These are phyloP conservation scores for Ptilorrhoa leucosticta DNA, from an alignment of 2,113 vertebrate species.

Conservation along the genomic window DNA sequence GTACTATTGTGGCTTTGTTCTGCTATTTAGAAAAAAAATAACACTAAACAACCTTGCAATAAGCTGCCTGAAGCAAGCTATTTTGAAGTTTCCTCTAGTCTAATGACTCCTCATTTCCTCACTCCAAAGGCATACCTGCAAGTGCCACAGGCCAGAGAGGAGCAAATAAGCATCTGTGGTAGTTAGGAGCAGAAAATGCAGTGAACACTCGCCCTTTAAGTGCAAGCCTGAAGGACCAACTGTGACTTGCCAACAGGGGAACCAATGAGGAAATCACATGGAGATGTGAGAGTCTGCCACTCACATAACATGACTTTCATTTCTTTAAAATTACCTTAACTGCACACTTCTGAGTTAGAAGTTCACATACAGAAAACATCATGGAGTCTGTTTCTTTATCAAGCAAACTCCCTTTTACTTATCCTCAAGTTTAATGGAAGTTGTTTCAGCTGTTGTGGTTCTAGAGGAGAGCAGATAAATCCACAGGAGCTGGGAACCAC, in stretches of 20 bases:
- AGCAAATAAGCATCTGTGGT: neutral
- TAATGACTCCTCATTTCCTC: conserved; percentile 30
- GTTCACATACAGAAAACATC: neutral
- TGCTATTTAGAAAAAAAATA: neutral
- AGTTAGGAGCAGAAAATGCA: neutral
- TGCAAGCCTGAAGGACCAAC: neutral
- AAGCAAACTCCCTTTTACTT: neutral
- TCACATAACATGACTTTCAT: neutral
- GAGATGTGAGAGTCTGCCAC: neutral
- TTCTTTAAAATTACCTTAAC: neutral
- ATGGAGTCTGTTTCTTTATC: neutral
- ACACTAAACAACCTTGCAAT: neutral
- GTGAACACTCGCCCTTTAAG: neutral
- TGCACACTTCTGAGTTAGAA: neutral
- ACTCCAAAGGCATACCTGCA: neutral
- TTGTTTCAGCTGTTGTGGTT: neutral
- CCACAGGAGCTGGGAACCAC: neutral
- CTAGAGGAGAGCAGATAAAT: neutral
- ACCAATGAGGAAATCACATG: neutral
- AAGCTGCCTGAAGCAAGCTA: conserved; percentile 25
- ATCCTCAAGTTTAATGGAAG: neutral
- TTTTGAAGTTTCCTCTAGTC: neutral
- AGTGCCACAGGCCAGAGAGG: neutral
- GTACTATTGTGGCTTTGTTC: neutral
- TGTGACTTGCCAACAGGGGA: neutral